These are phyloP conservation scores for Drosophila sucinea DNA, from an alignment of 1,140 invertebrate genomes.

Conservation along the genomic window DNA sequence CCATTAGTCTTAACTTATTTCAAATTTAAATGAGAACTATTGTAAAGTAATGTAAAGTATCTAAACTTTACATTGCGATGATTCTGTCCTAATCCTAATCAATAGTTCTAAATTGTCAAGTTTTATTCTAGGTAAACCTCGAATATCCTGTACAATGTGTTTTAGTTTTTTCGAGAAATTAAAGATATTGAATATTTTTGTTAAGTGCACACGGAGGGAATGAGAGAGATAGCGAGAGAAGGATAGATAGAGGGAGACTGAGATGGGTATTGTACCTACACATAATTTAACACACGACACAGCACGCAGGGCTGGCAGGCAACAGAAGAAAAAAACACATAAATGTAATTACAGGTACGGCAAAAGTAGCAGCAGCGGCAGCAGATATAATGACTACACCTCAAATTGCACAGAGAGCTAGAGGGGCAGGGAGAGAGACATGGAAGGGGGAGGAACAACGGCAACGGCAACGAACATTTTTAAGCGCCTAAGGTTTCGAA, in stretches of 20 bases:
- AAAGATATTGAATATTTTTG: not conserved
- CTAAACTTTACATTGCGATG: too few species aligned
- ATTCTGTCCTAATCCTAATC: too few species aligned
- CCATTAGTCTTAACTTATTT: too few species aligned
- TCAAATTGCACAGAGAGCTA: constrained; percentile 56
- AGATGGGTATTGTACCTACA: constrained; percentile 1
- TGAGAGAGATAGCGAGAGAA: not conserved
- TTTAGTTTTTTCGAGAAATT: not conserved
- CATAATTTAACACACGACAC: constrained; percentile 25
- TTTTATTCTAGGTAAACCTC: too few species aligned
- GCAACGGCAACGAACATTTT: constrained; percentile 35
- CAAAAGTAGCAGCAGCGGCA: constrained; percentile 32
- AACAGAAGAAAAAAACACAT: constrained; percentile 41
- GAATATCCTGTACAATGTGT: too few species aligned
- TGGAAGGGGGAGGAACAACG: not conserved
- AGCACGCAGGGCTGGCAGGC: constrained; percentile 14
- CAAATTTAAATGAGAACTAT: too few species aligned
- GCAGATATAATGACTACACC: constrained; percentile 70
- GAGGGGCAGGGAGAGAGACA: not conserved
- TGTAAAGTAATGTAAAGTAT: too few species aligned
- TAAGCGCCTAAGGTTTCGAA: constrained; percentile 60
- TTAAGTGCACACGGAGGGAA: not conserved
- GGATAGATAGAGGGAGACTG: not conserved
- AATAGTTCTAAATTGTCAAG: too few species aligned
- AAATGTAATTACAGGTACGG: constrained; percentile 72